A percentile compares a stretch with the other conserved stretches of the same genome.
phyloP scores from a whole-genome alignment of 2,888 invertebrate species.

The Tachina lurida region DNA sequence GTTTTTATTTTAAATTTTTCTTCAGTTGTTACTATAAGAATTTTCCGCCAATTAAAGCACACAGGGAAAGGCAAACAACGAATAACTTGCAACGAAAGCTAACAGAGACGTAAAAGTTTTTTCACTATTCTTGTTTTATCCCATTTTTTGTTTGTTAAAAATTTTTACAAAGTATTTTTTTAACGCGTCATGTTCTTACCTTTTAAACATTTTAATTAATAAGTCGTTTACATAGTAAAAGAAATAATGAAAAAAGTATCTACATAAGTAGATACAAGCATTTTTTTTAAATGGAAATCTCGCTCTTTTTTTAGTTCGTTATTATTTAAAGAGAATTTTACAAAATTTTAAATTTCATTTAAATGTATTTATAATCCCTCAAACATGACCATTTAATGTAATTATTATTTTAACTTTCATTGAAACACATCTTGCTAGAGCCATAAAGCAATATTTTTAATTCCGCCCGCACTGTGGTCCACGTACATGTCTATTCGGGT shows the following conservation, averaged over 20 bases:
- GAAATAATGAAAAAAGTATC: neutral
- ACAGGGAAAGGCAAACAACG: neutral
- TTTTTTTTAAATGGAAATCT: too few species aligned
- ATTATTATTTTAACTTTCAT: constrained; percentile 5
- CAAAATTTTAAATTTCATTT: neutral
- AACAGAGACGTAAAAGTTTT: constrained; percentile 35
- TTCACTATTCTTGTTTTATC: neutral
- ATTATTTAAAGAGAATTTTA: neutral
- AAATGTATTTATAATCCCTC: neutral
- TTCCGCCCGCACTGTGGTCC: too few species aligned
- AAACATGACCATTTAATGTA: constrained; percentile 9
- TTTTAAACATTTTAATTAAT: constrained; percentile 46
- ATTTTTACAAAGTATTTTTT: constrained; percentile 8
- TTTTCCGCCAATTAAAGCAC: neutral
- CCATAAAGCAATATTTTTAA: neutral
- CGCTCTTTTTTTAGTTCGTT: too few species aligned
- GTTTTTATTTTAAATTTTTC: neutral
- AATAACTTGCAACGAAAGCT: constrained; percentile 8
- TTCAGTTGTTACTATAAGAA: neutral
- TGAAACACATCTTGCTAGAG: neutral
- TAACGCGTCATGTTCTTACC: neutral
- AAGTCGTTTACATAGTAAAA: constrained; percentile 22
- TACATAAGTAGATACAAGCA: too few species aligned
- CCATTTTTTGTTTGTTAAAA: neutral
- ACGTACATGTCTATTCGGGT: too few species aligned